Evolutionary conservation across 2,797 vertebrate genomes (phyloP).

Genomic region (Psittacula derbiana): DNA sequence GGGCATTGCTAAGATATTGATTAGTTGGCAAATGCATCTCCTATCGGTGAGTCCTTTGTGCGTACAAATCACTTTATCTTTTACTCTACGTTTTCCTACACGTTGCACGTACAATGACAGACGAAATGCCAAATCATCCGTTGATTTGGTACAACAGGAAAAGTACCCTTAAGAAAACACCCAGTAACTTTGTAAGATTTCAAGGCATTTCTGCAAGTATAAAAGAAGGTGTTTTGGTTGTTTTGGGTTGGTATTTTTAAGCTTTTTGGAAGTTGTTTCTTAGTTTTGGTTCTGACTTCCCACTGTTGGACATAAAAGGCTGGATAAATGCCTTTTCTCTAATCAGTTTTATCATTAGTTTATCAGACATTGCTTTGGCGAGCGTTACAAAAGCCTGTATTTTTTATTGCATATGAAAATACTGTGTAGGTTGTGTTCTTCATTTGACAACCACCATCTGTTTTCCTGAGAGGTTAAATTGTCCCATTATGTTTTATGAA

Average conservation of each 20-base stretch:
- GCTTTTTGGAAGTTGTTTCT: neutral
- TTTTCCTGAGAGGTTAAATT: neutral
- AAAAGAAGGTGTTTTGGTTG: neutral
- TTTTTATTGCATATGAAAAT: neutral
- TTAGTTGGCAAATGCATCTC: neutral
- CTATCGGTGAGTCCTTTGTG: neutral
- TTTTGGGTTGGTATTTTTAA: no score
- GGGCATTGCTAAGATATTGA: conserved; percentile 38
- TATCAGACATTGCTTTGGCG: neutral
- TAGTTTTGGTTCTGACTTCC: neutral
- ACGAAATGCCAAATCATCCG: neutral
- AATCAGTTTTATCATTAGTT: neutral
- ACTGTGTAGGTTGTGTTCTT: neutral
- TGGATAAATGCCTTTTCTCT: neutral
- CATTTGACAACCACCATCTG: neutral
- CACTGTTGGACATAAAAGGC: neutral
- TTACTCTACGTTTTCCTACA: neutral
- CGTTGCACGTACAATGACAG: accelerated
- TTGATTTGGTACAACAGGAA: neutral
- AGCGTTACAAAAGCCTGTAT: neutral
- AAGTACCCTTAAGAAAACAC: neutral
- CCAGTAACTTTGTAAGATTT: neutral
- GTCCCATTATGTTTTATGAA: neutral
- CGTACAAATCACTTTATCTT: neutral
- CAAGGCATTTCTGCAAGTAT: neutral